Percentiles rank a stretch among this genome's conserved stretches.
Conservation (phyloP, 2,888 invertebrate species). For the Cheilosia grossa region DNA sequence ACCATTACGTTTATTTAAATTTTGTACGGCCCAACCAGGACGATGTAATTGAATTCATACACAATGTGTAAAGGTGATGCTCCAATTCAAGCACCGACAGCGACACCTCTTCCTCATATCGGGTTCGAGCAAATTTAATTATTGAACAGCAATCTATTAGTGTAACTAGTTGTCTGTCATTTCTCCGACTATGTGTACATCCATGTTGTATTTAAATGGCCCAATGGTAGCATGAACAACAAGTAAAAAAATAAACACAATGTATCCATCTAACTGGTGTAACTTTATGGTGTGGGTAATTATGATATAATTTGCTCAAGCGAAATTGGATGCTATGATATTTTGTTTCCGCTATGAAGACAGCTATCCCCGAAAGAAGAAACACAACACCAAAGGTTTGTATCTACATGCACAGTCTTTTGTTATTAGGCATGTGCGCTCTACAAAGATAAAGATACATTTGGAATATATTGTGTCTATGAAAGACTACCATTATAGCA, state of each 20-base stretch:
- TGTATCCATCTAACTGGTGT: neutral
- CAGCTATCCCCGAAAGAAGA: constrained; percentile 1
- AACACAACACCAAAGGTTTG: constrained; percentile 18
- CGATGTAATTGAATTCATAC: constrained; percentile 26
- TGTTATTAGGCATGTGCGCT: constrained; percentile 9
- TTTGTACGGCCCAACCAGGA: neutral
- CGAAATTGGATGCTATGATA: constrained; percentile 26
- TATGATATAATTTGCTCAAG: constrained; percentile 31
- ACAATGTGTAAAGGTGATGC: constrained; percentile 20
- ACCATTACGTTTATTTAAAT: no score
- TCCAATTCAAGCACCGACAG: constrained; percentile 20
- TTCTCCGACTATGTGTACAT: neutral
- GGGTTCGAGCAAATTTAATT: constrained; percentile 22
- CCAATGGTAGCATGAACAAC: neutral
- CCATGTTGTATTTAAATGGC: neutral
- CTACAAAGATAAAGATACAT: constrained; percentile 19
- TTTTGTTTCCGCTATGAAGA: constrained; percentile 41
- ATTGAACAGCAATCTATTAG: constrained; percentile 18
- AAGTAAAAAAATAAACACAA: neutral
- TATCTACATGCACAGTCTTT: neutral
- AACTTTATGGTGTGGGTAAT: constrained; percentile 22
- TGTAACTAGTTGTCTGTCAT: neutral
- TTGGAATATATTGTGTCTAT: neutral
- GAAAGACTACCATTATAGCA: constrained; percentile 20
- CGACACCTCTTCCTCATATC: constrained; percentile 18